Percentiles rank a stretch among this genome's conserved stretches.
These are phyloP conservation scores for Drosophila simulans DNA, from an alignment of 1,140 invertebrate species.

Conservation along the genomic window DNA sequence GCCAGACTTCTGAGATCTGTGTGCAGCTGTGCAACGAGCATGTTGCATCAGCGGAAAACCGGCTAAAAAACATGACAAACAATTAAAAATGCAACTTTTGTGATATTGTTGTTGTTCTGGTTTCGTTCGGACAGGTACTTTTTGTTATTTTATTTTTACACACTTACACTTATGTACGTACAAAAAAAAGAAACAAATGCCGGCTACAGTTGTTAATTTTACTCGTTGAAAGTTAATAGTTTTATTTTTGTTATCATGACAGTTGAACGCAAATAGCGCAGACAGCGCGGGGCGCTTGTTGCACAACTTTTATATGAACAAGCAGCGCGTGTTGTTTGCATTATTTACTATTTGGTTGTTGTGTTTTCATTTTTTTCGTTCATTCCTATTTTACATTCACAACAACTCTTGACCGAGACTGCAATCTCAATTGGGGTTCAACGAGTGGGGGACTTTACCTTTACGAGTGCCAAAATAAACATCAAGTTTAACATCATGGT, in stretches of 20 bases:
- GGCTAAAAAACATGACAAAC: slow-evolving; percentile 34
- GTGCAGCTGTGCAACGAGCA: neutral
- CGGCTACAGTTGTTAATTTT: slow-evolving; percentile 56
- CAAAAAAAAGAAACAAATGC: slow-evolving; percentile 10
- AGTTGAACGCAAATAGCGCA: slow-evolving; percentile 26
- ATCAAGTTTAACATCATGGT: neutral
- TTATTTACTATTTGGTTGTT: neutral
- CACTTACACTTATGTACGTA: slow-evolving; percentile 50
- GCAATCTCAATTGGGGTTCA: slow-evolving; percentile 5
- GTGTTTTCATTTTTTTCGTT: neutral
- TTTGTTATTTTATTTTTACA: slow-evolving; percentile 1
- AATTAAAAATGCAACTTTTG: slow-evolving; percentile 42
- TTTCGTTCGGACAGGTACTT: slow-evolving; percentile 12
- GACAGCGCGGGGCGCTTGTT: slow-evolving; percentile 21
- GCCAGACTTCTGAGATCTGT: neutral
- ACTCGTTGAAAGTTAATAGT: slow-evolving; percentile 45
- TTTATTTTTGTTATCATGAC: slow-evolving; percentile 61
- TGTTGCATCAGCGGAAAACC: slow-evolving; percentile 28
- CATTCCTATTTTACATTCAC: neutral
- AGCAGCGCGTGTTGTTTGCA: slow-evolving; percentile 17
- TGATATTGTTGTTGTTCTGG: slow-evolving; percentile 29
- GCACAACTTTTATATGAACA: slow-evolving; percentile 25
- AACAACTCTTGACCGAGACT: neutral
- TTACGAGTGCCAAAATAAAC: slow-evolving; percentile 2
- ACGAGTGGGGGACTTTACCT: slow-evolving; percentile 3